Percentiles rank a stretch among this genome's conserved stretches.
These are phyloP conservation scores for Rachycentron canadum DNA, from an alignment of 2,797 vertebrate genomes.

Conservation along the genomic window DNA sequence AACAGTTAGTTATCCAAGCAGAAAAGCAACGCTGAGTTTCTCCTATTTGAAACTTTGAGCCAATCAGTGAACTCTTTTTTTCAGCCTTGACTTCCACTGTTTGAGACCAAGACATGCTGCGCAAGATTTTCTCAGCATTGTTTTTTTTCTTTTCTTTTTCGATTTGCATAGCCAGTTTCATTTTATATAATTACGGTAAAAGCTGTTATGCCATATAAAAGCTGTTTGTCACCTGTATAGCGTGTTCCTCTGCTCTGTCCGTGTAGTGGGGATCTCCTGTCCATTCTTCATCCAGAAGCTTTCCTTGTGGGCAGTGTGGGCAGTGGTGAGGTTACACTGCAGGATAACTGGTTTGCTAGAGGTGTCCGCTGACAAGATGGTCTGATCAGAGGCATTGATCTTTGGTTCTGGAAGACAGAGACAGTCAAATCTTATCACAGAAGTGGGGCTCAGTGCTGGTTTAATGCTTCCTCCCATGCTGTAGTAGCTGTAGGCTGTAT, in stretches of 20 bases:
- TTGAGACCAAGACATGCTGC: not conserved
- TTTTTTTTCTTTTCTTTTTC: not conserved
- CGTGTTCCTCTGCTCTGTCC: constrained; percentile 84
- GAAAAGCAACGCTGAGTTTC: constrained; percentile 21
- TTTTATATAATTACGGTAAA: constrained; percentile 9
- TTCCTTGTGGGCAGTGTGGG: constrained; percentile 85
- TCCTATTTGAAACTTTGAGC: constrained; percentile 13
- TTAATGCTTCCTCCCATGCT: constrained; percentile 49
- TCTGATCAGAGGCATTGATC: constrained; percentile 93
- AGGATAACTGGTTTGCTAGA: constrained; percentile 82
- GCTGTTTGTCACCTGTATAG: constrained; percentile 86
- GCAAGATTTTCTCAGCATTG: constrained; percentile 7
- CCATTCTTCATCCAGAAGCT: constrained; percentile 98
- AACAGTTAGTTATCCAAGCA: constrained; percentile 17
- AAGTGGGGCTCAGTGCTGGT: constrained; percentile 53
- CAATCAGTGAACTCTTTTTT: constrained; percentile 15
- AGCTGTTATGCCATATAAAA: no score
- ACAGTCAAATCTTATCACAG: constrained; percentile 76
- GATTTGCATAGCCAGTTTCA: not conserved
- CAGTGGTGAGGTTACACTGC: constrained; percentile 94
- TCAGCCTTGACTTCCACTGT: constrained; percentile 17
- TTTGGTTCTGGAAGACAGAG: constrained; percentile 93
- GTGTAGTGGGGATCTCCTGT: constrained; percentile 89
- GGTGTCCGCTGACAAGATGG: constrained; percentile 81
- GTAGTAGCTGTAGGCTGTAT: constrained; percentile 57